Base-by-base conservation (phyloP, 1,140 invertebrate species). In the Anagrus nilaparvatae region DNA sequence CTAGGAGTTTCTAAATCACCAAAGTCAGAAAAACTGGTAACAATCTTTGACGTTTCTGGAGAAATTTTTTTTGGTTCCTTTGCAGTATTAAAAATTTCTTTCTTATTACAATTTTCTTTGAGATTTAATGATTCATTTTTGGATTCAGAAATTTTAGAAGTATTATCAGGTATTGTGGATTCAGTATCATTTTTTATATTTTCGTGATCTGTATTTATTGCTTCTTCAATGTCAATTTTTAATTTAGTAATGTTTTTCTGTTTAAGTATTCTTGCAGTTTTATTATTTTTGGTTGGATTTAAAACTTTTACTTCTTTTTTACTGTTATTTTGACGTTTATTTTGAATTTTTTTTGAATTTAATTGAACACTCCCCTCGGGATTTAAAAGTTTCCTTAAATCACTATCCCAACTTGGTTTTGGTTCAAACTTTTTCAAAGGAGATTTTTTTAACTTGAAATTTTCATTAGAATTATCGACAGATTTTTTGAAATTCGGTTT, bases 361-460 rank as follows among this genome's bases (percentile, higher is more conserved):
- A n/a, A 2, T 10, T 24, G 7, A 24, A n/a, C n/a, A n/a, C n/a
- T n/a, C n/a, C n/a, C 9, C 1, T 13, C 6, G 12, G n/a, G 14
- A 0, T 40, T 40, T 2, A 40, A 24, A 23, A 35, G 47, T 23
- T 30, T 45, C 5, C 66, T 52, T 29, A 69, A 46, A 52, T 67
- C 67, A 7, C 58, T 56, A 23, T 69, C 67, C 67, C 67, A 68
- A 24, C 52, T 56, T 10, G 48, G 50, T 4, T 2, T 6, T 9
- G 9, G 16, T 16, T 30, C n/a, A 10, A 30, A 10, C 29, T 30
- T n/a, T 5, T n/a, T 14, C 16, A 5, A 10, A 5, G 29, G 12
- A 13, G 29, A 8, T 13, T 24, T 18, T 13, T 30, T 21, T 10
- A 0, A 31, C 0, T 12, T 47, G 39, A 19, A 34, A 20, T 7